These are phyloP conservation scores for Chesias legatella DNA, from an alignment of 2,888 invertebrate species.

Conservation along the genomic window DNA sequence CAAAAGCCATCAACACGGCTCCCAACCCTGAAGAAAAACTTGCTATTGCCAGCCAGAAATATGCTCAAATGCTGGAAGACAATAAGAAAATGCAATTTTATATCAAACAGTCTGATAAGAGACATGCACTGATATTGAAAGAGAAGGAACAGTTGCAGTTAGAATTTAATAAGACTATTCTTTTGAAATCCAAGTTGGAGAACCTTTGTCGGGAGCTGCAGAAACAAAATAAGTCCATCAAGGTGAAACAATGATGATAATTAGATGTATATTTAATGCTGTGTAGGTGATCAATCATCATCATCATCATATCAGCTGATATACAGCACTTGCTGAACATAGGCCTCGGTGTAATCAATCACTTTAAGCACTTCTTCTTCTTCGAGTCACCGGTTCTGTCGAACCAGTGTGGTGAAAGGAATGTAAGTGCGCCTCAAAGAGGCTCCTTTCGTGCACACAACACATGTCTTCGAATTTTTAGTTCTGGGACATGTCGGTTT, in stretches of 20 bases:
- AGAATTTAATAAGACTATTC: conserved; percentile 90
- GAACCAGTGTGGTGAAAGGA: no score
- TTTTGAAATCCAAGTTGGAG: conserved; percentile 91
- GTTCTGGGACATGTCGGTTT: no score
- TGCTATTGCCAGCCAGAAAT: conserved; percentile 85
- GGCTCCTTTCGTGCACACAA: no score
- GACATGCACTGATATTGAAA: conserved; percentile 79
- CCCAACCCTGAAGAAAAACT: conserved; percentile 85
- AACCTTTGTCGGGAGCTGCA: conserved; percentile 95
- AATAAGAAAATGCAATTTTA: conserved; percentile 81
- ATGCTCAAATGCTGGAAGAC: conserved; percentile 87
- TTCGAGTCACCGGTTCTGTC: no score
- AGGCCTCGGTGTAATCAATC: no score
- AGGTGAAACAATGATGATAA: conserved; percentile 79
- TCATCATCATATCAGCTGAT: no score
- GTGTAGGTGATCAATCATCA: no score
- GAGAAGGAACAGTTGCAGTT: conserved; percentile 91
- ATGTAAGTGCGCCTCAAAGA: no score
- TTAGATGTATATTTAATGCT: no score
- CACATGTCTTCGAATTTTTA: no score
- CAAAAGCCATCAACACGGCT: conserved; percentile 80
- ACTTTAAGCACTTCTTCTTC: no score
- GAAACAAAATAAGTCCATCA: conserved; percentile 94
- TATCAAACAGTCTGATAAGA: conserved; percentile 82
- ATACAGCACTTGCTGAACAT: no score